Evolutionary conservation across 1,140 invertebrate species (phyloP).

Genomic region (Aphaenogaster rudis): DNA sequence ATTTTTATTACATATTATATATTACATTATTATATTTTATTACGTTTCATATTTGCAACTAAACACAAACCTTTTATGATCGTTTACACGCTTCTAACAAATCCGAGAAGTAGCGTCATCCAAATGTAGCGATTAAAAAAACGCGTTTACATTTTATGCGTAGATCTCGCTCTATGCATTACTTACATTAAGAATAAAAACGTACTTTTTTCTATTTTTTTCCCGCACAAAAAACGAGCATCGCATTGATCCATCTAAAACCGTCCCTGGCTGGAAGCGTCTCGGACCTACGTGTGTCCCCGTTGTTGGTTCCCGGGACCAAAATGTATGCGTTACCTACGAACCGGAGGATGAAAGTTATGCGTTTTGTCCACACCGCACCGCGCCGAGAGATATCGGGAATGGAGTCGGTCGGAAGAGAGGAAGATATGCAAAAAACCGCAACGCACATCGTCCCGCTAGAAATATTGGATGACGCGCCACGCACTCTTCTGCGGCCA

Average conservation of each 20-base stretch:
- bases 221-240: background rate
- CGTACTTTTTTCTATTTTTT: too few relatives aligned
- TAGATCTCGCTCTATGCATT: background rate
- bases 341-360: slow-evolving; percentile 68
- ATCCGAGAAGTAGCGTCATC: background rate
- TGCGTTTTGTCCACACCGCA: slow-evolving; percentile 53
- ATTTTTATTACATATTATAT: background rate
- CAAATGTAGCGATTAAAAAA: background rate
- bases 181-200: background rate
- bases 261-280: slow-evolving; percentile 28
- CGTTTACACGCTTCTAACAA: background rate
- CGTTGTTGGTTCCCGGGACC: slow-evolving; percentile 14
- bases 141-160: background rate
- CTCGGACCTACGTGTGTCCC: slow-evolving; percentile 11
- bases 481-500: slow-evolving; percentile 62
- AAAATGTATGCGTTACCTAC: slow-evolving; percentile 57
- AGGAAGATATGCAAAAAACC: slow-evolving; percentile 64
- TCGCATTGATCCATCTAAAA: slow-evolving; percentile 26
- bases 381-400: slow-evolving; percentile 63
- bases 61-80: background rate
- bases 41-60: background rate
- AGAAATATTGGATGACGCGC: slow-evolving; percentile 72
- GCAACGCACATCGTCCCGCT: slow-evolving; percentile 56
- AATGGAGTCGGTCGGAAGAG: slow-evolving; percentile 39
- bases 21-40: background rate